Evolutionary conservation across 2,888 invertebrate species (phyloP), one percentile per base, ranked within the genome.

Genomic region (Liodrosophila aerea): DNA sequence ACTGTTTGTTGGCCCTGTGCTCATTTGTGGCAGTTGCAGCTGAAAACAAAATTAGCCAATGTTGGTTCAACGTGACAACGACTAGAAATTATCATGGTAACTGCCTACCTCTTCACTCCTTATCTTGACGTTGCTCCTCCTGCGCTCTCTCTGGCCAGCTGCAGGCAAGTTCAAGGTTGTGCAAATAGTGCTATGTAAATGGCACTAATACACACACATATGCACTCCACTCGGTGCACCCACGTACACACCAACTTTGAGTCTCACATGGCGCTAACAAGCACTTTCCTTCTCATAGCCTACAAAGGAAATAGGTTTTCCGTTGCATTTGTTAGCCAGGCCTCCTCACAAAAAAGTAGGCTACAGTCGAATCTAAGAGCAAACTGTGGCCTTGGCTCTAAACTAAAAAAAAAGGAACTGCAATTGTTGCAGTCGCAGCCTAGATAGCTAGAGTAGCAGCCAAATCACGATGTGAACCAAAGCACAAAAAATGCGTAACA

Each of bases 241-340:
- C 34, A 37, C 31, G 29, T 27, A 57, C 31, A 33, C 22, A 29
- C 1, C 29, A 7, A 34, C 29, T 18, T 40, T 7, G 39, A 44
- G 44, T 41, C 41, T 54, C 41, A 37, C 43, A 49, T 64, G 64
- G 61, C 45, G 66, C 84, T 76, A 83, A 80, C 84, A 80, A 80
- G 80, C 81, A 68, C 64, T 80, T 83, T 72, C 77, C 80, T 84
- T 49, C 74, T 73, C 69, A 73, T 77, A 84, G 84, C 72, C 72
- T 49, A 66, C 66, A 78, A 71, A 66, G 78, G 76, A 83, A 78
- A 80, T 83, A 45, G 68, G 76, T 68, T 76, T 83, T 83, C 83
- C 78, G 80, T 73, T 83, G 76, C 70, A 83, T 68, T 73, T 73
- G 78, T 65, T 72, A 60, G 22, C 22, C 22, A 22, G 22, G 22